Evolutionary conservation across 92 coral and sea anemone genomes (phyloP).

Genomic region (Umimayanthus chanpuru): DNA sequence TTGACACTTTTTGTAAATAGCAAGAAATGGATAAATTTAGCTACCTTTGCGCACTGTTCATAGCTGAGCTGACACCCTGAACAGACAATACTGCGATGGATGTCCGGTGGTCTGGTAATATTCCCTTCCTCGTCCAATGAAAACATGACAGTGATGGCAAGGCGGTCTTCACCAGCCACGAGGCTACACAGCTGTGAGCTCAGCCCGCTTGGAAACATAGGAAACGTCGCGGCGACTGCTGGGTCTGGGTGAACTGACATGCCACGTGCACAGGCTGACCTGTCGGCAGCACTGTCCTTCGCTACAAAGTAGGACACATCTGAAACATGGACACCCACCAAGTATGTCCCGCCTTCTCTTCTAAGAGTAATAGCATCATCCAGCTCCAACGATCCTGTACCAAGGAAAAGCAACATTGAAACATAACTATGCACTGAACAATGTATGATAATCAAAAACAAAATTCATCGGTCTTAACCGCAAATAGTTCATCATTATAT

Average conservation of each 20-base stretch:
- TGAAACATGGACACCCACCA: conserved; percentile 82
- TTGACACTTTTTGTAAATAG: too few species aligned
- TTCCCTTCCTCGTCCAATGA: conserved; percentile 67
- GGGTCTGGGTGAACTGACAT: conserved; percentile 73
- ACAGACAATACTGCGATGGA: conserved; percentile 77
- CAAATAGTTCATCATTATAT: too few species aligned
- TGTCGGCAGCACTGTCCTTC: conserved; percentile 71
- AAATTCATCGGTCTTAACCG: too few species aligned
- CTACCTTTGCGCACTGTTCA: conserved; percentile 73
- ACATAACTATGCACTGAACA: not conserved
- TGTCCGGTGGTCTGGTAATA: conserved; percentile 57
- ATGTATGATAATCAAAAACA: not conserved
- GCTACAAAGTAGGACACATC: conserved; percentile 87
- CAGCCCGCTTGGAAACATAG: conserved; percentile 79
- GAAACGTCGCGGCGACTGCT: conserved; percentile 49
- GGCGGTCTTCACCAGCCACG: conserved; percentile 74
- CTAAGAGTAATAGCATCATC: conserved; percentile 87
- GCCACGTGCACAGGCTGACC: conserved; percentile 75
- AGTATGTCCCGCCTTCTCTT: conserved; percentile 53
- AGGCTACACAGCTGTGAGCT: conserved; percentile 79
- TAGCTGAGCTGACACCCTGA: conserved; percentile 79
- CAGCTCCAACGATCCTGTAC: conserved; percentile 64
- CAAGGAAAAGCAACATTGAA: not conserved
- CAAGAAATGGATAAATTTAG: not conserved
- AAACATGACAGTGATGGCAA: conserved; percentile 81